Base-by-base conservation (phyloP, 2,888 invertebrate genomes). In the Lasioglossum morio region DNA sequence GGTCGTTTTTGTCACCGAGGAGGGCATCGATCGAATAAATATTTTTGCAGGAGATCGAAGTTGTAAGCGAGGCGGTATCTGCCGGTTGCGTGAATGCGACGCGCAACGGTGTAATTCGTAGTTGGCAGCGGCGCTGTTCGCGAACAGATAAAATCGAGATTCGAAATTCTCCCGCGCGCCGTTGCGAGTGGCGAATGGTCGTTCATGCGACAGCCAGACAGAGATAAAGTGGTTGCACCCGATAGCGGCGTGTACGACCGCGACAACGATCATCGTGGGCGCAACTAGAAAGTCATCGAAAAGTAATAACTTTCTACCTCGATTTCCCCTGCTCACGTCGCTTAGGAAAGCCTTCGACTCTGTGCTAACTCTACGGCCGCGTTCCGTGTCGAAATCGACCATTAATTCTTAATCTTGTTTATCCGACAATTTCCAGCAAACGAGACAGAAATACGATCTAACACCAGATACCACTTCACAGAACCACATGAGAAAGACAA, bases 251-350 rank as follows among this genome's bases (percentile, higher is more conserved):
- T 53, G 60, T 82, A 78, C 77, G 73, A 80, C 75, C 82, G 79
- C 75, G 75, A 83, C 83, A 83, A 85, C 78, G 86, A 81, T 86
- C 77, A 30, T 85, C 86, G 87, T 87, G 84, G 86, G 84, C 86
- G 87, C 87, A 77, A 57, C 77, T 86, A 81, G 87, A 87, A 87
- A 87, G 86, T 82, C 84, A 48, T 82, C 72, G 81, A 84, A 83
- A 86, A 81, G 78, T 86, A 80, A 75, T 79, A 83, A 81, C 81
- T 84, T 84, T 84, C 81, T 78, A 84, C 30, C 75, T 27, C 78
- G 78, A 72, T 85, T 66, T 77, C 77, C 72, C 37, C 14, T 37
- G 27, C 53, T 84, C 72, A 57, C 81, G 80, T 81, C 86, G 74
- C 63, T 46, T 43, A 48, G 69, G 34, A 46, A 73, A 84, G 40